phyloP scores from a whole-genome alignment of 2,888 invertebrate genomes.

The Adela reaumurella region DNA sequence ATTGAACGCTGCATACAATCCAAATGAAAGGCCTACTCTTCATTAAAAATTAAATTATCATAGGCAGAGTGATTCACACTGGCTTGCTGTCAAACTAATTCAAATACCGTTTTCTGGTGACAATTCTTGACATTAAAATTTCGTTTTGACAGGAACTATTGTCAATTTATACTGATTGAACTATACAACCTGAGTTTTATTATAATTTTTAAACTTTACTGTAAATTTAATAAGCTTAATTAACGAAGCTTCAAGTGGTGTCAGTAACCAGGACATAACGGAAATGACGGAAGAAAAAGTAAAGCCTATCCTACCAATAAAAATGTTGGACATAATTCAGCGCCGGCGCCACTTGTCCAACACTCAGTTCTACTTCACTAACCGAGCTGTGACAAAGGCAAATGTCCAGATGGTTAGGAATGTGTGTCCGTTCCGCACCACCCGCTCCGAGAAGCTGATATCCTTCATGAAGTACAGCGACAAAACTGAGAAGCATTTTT shows the following conservation, averaged over 20 bases:
- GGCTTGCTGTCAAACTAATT: too few species aligned
- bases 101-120: too few species aligned
- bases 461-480: conserved; percentile 48
- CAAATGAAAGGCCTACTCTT: too few species aligned
- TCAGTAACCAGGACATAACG: neutral
- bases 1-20: conserved; percentile 36
- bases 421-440: conserved; percentile 30
- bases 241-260: too few species aligned
- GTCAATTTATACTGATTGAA: too few species aligned
- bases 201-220: too few species aligned
- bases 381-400: conserved; percentile 18
- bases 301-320: conserved; percentile 40
- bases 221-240: too few species aligned
- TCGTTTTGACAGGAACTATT: too few species aligned
- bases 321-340: conserved; percentile 43
- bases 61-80: too few species aligned
- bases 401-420: conserved; percentile 6
- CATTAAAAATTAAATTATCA: too few species aligned
- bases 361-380: conserved; percentile 44
- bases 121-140: too few species aligned
- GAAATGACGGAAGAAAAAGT: conserved; percentile 21
- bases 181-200: too few species aligned
- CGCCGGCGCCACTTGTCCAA: conserved; percentile 42
- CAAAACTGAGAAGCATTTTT: conserved; percentile 30
- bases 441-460: conserved; percentile 38